These are phyloP conservation scores for Malthinus seriepunctatus DNA, from an alignment of 2,888 invertebrate genomes.

Conservation along the genomic window DNA sequence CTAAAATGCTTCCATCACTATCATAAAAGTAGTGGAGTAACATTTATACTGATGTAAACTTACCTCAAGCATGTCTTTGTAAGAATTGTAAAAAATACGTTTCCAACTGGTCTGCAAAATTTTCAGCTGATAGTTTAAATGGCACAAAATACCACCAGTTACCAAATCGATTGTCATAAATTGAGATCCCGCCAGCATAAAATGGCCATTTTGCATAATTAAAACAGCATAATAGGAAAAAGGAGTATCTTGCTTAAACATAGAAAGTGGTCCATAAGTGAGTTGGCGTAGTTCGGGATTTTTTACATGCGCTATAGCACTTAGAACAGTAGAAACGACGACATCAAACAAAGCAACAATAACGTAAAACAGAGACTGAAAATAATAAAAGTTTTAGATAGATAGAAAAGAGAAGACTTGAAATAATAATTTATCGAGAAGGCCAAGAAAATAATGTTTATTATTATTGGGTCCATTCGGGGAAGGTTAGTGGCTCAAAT, in stretches of 20 bases:
- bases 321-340: background rate
- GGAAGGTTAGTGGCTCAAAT: too few relatives aligned
- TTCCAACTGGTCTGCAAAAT: slow-evolving; percentile 1
- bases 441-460: too few relatives aligned
- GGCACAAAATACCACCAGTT: slow-evolving; percentile 12
- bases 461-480: too few relatives aligned
- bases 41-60: background rate
- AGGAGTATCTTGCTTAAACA: slow-evolving; percentile 12
- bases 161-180: slow-evolving; percentile 17
- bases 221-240: slow-evolving; percentile 9
- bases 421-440: too few relatives aligned
- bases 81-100: background rate
- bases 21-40: too few relatives aligned
- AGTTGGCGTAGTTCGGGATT: slow-evolving; percentile 9
- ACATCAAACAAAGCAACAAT: background rate
- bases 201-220: slow-evolving; percentile 6
- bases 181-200: slow-evolving; percentile 1
- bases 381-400: too few relatives aligned
- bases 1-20: too few relatives aligned
- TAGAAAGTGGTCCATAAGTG: slow-evolving; percentile 9
- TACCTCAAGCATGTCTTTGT: slow-evolving; percentile 4
- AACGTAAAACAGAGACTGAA: background rate
- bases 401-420: too few relatives aligned
- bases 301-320: background rate
- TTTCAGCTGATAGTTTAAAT: slow-evolving; percentile 16